Conservation (phyloP, 2,113 vertebrate species). For the Sylvietta virens region DNA sequence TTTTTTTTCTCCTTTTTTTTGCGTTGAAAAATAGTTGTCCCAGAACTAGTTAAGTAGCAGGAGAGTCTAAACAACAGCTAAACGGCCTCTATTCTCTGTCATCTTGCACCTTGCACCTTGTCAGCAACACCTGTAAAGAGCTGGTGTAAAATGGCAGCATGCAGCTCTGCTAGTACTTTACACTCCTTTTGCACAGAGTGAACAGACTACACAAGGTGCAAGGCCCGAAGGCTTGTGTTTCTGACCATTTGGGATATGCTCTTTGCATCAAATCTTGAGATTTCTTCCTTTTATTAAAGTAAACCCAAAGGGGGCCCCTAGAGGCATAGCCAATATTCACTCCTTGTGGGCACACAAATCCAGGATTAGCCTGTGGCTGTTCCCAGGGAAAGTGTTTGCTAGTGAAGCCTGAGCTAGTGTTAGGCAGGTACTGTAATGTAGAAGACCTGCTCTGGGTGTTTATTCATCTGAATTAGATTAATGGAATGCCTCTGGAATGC, state of each 20-base stretch:
- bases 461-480: neutral
- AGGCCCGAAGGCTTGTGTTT: slow-evolving; percentile 29
- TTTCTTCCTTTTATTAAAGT: slow-evolving; percentile 43
- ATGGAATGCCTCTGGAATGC: neutral
- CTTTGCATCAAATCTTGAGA: slow-evolving; percentile 45
- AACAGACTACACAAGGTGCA: slow-evolving; percentile 32
- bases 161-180: neutral
- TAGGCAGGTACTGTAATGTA: neutral
- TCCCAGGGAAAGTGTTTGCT: neutral
- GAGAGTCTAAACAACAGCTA: neutral
- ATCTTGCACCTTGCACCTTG: neutral
- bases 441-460: neutral
- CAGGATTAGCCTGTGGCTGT: slow-evolving; percentile 25
- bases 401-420: neutral
- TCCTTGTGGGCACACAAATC: slow-evolving; percentile 35
- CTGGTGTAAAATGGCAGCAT: neutral
- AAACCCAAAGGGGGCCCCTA: slow-evolving; percentile 34
- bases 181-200: slow-evolving; percentile 5
- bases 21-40: neutral
- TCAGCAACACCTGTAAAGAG: neutral
- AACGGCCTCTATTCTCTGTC: neutral
- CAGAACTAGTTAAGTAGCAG: neutral
- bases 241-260: slow-evolving; percentile 33
- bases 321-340: slow-evolving; percentile 35
- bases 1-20: neutral